These are phyloP conservation scores for Chymomyza amoena DNA, from an alignment of 2,888 invertebrate genomes.

Conservation along the genomic window DNA sequence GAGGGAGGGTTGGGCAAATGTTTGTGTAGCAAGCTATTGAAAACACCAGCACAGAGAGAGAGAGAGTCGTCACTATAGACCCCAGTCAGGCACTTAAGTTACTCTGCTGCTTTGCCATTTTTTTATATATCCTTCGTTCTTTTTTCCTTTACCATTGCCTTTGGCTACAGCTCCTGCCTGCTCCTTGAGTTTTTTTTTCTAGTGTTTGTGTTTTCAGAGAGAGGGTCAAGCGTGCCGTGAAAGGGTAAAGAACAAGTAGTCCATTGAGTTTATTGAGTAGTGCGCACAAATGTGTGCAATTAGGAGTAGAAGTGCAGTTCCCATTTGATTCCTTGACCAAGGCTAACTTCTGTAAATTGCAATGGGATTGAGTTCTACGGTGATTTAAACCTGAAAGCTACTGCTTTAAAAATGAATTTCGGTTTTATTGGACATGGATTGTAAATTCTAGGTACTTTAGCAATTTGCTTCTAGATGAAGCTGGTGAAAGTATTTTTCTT, in stretches of 20 bases:
- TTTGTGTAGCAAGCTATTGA: slow-evolving; percentile 26
- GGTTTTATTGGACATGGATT: too few species aligned
- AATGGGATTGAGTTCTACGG: not conserved
- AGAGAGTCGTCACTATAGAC: not conserved
- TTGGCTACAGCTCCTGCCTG: not conserved
- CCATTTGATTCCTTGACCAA: not conserved
- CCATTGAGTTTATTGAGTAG: slow-evolving; percentile 1
- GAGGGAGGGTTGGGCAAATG: slow-evolving; percentile 37
- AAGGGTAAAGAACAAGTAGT: slow-evolving; percentile 6
- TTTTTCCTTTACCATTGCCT: not conserved
- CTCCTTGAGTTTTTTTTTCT: not conserved
- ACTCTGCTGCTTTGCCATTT: not conserved
- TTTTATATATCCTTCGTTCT: not conserved
- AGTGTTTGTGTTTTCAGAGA: not conserved
- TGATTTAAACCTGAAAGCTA: too few species aligned
- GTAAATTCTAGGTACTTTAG: too few species aligned
- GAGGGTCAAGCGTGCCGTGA: slow-evolving; percentile 8
- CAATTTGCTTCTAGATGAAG: too few species aligned
- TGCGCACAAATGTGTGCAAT: slow-evolving; percentile 19
- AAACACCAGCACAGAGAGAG: not conserved
- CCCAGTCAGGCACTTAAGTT: slow-evolving; percentile 5
- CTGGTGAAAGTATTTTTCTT: too few species aligned
- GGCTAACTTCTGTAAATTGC: not conserved
- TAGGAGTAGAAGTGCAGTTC: slow-evolving; percentile 3
- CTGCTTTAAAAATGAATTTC: too few species aligned